Evolutionary conservation across 1,140 invertebrate species (phyloP).

Genomic region (Cyrtorhinus lividipennis): DNA sequence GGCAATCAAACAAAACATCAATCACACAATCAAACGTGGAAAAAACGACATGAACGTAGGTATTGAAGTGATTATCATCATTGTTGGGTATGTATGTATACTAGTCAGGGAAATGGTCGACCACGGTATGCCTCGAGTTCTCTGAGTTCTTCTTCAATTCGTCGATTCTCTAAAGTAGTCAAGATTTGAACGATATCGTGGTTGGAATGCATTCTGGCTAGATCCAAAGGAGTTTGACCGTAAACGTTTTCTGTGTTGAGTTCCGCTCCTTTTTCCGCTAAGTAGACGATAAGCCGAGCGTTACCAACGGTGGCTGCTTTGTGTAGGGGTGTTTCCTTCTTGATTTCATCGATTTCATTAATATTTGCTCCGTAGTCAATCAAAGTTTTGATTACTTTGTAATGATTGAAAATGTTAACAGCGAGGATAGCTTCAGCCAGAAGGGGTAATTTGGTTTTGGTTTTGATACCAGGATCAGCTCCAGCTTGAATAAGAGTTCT

Average conservation of each 20-base stretch:
- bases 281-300: neutral
- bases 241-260: slow-evolving; percentile 8
- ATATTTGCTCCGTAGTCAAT: slow-evolving; percentile 5
- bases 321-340: slow-evolving; percentile 14
- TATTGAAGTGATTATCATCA: too few species aligned
- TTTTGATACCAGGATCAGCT: neutral
- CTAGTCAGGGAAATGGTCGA: too few species aligned
- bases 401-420: neutral
- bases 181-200: neutral
- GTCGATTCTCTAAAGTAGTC: neutral
- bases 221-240: slow-evolving; percentile 12
- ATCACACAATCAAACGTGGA: too few species aligned
- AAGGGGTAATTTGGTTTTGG: neutral
- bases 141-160: slow-evolving; percentile 10
- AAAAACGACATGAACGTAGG: too few species aligned
- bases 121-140: neutral
- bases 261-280: neutral
- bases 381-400: neutral
- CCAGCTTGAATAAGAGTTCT: neutral
- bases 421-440: neutral
- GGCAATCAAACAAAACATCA: too few species aligned
- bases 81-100: too few species aligned
- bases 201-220: slow-evolving; percentile 7
- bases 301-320: slow-evolving; percentile 6
- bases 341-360: slow-evolving; percentile 1